Base-by-base conservation (phyloP, 2,888 invertebrate species). In the Ochropleura leucogaster region DNA sequence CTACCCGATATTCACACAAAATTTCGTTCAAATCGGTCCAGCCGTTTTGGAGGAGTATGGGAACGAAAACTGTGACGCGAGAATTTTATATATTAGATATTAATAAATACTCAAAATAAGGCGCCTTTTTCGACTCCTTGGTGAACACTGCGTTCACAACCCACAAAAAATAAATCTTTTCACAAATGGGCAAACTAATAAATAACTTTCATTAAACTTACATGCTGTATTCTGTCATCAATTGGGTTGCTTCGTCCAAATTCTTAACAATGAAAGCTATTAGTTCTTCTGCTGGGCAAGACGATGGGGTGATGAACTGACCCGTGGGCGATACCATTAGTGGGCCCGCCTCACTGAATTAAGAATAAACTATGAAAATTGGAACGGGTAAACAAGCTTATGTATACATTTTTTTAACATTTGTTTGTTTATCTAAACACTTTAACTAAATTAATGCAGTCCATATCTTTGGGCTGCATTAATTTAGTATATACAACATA, bases 301-400 rank as follows among this genome's bases (percentile, higher is more conserved):
- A 98, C 0, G 99, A 98, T 18, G 99, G 99, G 1, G 98, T 98
- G 80, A 99, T 98, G 89, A 99, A 98, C 95, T 99, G 99, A 5
- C 99, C 99, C 5, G 98, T 98, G 0, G 99, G 99, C 16, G 99
- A 99, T 47, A 99, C 97, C 98, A 99, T 99, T 73, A 99, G 92
- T 0, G 99, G 99, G 0, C 99, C 99, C 6, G 99, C 98, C 93
- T 99, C 99, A 42, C 99, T 99, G 95, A 30, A 91, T 90, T 53
- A 65, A 14, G 0, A 65, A 77, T 12, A 49, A 20, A 49, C 46
- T 12, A 62, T 20, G 18, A 40, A 42, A 47, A 55, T 74, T 63
- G 7, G n/a, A 20, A n/a, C 40, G 59, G 4, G 40, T 8, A 57
- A 57, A 47, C 9, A 9, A 16, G 12, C 9, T 16, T 20, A 12